Evolutionary conservation across 1,140 invertebrate species (phyloP), one percentile per base, ranked within the genome.

Genomic region (Pantala flavescens): DNA sequence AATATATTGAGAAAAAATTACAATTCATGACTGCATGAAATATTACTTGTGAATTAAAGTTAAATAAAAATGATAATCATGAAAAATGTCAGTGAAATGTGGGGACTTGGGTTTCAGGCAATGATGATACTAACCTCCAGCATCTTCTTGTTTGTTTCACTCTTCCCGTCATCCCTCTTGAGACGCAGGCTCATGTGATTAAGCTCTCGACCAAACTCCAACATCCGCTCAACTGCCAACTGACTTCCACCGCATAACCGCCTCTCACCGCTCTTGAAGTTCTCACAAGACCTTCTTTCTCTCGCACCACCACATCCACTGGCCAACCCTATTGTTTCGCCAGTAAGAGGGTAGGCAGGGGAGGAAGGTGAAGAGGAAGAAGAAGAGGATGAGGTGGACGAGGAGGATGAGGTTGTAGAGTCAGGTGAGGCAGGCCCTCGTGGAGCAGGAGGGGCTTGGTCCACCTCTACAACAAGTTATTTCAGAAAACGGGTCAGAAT

Each of bases 121-220:
- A 9, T 9, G 9, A 9, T 36, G 9, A 36, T 36, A 78, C 78
- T 80, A 80, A 94, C 93, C 87, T 94, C 91, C 49, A 98, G 85
- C 91, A 98, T 96, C 84, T 96, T 93, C 82, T 96, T 95, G 84
- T 96, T 96, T 70, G 86, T 86, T 81, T 95, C 91, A 84, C 90
- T 93, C 79, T 90, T 90, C 77, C 93, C 93, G 81, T 93, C 90
- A 79, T 95, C 89, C 80, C 90, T 88, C 77, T 90, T 88, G 74
- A 98, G 84, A 75, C 91, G 88, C 84, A 94, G 89, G 81, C 93
- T 96, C 87, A 97, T 93, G 77, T 90, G 88, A 82, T 97, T 94
- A 70, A 98, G 86, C 81, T 98, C 95, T 79, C 92, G 89, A 36
- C 97, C 97, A 84, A 98, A 98, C 80, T 94, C 90, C 73, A 99